Base-by-base conservation (phyloP, 2,888 invertebrate species). In the Mechanitis mazaeus region DNA sequence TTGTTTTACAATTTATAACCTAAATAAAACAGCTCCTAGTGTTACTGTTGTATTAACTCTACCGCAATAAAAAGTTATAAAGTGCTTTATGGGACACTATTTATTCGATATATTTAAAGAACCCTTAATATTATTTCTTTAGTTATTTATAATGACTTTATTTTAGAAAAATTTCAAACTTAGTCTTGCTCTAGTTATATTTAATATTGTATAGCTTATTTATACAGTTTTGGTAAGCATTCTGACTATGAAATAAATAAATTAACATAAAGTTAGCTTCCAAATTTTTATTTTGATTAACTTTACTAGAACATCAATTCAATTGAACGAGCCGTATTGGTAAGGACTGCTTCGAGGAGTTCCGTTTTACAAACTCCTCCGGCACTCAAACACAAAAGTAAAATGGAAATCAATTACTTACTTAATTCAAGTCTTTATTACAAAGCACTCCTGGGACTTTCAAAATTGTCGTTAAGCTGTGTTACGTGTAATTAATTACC, bases 401-500 rank as follows among this genome's bases (percentile, higher is more conserved):
- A 70, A 73, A 76, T 69, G 74, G 68, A 72, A 77, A 79, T 72
- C 72, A 74, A 75, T 73, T 73, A 68, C 65, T 70, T 68, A 64
- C 69, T 76, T 73, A 75, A 75, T 77, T 75, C 72, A 72, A 63
- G 64, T 74, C 74, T 77, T 75, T 76, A 73, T 72, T 71, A 75
- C 74, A 72, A 81, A 71, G 75, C 76, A 76, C 73, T 76, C 76
- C 64, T 68, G 68, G 64, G 75, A 69, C 69, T 76, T 71, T 75
- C 75, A 73, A 73, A 78, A 77, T 75, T 73, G 75, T 80, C 79
- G 73, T 77, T 76, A 81, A 80, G 72, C 71, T 70, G 71, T 76
- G 79, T 82, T 79, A 79, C 78, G 77, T 82, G 79, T 81, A 84
- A 85, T 85, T 84, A 85, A 85, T 84, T 83, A 78, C 77, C 68